These are phyloP conservation scores for Elymnias hypermnestra DNA, from an alignment of 1,140 invertebrate genomes.

Conservation along the genomic window DNA sequence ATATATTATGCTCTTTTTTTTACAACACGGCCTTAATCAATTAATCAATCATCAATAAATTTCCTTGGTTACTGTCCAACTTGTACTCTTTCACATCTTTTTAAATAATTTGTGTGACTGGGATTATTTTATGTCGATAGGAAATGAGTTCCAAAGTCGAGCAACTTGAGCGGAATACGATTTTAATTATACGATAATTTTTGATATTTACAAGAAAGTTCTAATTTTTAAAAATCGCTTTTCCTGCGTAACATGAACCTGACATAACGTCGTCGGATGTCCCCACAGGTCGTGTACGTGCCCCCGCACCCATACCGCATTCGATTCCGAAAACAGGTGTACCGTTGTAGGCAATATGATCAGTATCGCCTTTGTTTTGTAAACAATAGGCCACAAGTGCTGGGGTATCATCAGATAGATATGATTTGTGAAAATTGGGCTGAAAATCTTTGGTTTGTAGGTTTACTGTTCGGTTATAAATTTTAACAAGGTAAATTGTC, in stretches of 20 bases:
- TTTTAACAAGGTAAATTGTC: not conserved
- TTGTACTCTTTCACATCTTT: no score
- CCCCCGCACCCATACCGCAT: constrained; percentile 16
- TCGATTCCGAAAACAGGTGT: constrained; percentile 27
- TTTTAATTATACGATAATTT: no score
- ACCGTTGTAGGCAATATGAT: constrained; percentile 4
- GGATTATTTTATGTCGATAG: no score
- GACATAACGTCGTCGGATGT: constrained; percentile 19
- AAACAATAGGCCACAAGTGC: constrained; percentile 8
- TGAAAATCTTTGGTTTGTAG: not conserved
- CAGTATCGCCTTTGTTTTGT: constrained; percentile 6
- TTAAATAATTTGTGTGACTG: no score
- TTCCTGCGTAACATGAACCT: not conserved
- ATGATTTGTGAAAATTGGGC: constrained; percentile 11
- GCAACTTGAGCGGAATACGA: no score
- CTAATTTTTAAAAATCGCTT: not conserved
- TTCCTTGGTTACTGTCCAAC: no score
- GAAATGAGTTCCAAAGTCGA: no score
- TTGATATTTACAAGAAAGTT: no score
- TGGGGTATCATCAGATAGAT: constrained; percentile 1
- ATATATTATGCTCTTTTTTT: no score
- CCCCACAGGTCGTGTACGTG: constrained; percentile 26
- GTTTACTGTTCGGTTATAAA: not conserved
- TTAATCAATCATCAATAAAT: no score
- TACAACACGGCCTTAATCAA: no score